Base-by-base conservation (phyloP, 2,797 vertebrate species). In the Typhlichthys subterraneus region DNA sequence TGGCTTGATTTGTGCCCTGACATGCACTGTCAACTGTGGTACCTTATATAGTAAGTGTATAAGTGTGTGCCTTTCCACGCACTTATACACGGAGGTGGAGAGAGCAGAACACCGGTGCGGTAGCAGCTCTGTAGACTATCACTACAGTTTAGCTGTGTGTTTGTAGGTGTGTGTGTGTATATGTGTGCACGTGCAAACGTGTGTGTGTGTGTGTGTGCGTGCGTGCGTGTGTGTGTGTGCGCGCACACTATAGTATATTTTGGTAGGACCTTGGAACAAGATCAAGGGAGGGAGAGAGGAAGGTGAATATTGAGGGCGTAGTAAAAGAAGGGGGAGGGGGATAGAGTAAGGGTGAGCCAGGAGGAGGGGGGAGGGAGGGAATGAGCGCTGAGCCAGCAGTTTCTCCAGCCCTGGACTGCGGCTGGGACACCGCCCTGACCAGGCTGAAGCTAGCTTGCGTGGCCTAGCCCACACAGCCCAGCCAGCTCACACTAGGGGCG, bases 381-480 rank as follows among this genome's bases (percentile, higher is more conserved):
- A 46, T 56, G 45, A 13, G 14, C 48, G 54, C 38, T 8, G 55
- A 69, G 65, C 55, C 58, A 57, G 67, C 59, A 67, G 63, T 80
- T 81, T 82, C 69, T 76, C 67, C 65, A 76, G 67, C 75, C 48
- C 71, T 67, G 79, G 80, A 75, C 63, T 52, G 60, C 57, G 1
- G 77, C 78, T 67, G 75, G 72, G 66, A 73, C 67, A 59, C 56
- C 57, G 65, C 48, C 47, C 52, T 51, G 57, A 77, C 72, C 70
- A 68, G 58, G 61, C 76, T 62, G 83, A 73, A 79, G 72, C 55
- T 82, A 72, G 15, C n/a, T 38, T 38, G 33, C 7, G 6, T 38
- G 7, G 33, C 33, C 33, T 38, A 38, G 33, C 5, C 33, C 33
- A 38, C 33, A 38, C 5, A 38, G 33, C 33, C 33, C 7, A 38